Evolutionary conservation across 1,140 invertebrate species (phyloP).

Genomic region (Pinna nobilis): DNA sequence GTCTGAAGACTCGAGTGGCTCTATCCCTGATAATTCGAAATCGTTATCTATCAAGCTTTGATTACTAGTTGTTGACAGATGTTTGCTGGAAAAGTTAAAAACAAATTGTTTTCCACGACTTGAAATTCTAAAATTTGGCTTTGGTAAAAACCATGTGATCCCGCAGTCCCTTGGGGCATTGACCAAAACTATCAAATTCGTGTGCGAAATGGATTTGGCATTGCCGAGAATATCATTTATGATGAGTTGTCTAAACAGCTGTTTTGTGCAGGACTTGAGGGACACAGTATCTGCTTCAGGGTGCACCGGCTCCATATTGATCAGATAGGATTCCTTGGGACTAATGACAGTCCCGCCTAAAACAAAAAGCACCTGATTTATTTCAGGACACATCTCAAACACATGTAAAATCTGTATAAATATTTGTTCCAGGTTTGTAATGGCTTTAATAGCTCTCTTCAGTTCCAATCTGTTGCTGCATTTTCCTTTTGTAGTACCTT

Average conservation of each 20-base stretch:
- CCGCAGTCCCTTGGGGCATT: constrained; percentile 48
- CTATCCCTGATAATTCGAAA: constrained; percentile 60
- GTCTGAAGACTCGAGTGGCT: constrained; percentile 47
- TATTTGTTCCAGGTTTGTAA: constrained; percentile 49
- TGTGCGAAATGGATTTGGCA: constrained; percentile 45
- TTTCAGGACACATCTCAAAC: constrained; percentile 62
- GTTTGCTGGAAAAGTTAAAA: constrained; percentile 39
- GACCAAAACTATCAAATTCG: constrained; percentile 51
- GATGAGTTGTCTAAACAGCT: constrained; percentile 59
- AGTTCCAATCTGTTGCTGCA: too few relatives aligned
- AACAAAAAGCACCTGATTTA: constrained; percentile 53
- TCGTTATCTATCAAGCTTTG: constrained; percentile 47
- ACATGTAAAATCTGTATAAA: constrained; percentile 50
- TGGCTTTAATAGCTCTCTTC: constrained; percentile 41
- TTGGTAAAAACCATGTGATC: constrained; percentile 58
- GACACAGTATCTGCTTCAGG: constrained; percentile 60
- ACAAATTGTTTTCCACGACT: constrained; percentile 42
- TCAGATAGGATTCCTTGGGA: constrained; percentile 63
- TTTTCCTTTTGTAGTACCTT: too few relatives aligned
- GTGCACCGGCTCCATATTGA: constrained; percentile 56
- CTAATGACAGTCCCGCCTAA: constrained; percentile 61
- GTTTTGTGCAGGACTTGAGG: constrained; percentile 47
- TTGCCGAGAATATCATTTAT: constrained; percentile 52
- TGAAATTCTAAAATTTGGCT: constrained; percentile 52
- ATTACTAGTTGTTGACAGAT: constrained; percentile 37